Evolutionary conservation across 2,113 vertebrate species (phyloP).

Genomic region (Ailurus styani): DNA sequence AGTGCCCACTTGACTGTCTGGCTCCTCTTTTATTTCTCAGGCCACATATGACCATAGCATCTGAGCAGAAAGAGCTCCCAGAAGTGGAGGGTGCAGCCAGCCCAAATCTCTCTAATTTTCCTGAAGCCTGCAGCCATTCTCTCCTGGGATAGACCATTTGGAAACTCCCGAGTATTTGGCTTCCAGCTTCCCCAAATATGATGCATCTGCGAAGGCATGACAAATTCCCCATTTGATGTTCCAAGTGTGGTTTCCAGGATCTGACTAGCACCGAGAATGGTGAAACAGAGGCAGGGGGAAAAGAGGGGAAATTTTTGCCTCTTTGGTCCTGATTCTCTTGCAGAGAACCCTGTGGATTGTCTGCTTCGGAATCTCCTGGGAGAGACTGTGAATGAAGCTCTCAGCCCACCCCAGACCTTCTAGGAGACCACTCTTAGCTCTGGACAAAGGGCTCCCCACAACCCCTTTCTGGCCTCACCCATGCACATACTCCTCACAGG

Average conservation of each 20-base stretch:
- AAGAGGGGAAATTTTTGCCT: not conserved
- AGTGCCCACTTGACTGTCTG: not conserved
- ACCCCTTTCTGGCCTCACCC: not conserved
- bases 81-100: not conserved
- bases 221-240: not conserved
- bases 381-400: not conserved
- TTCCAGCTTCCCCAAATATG: not conserved
- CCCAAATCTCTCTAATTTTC: not conserved
- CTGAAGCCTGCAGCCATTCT: not conserved
- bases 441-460: not conserved
- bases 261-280: not conserved
- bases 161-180: not conserved
- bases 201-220: conserved; percentile 25
- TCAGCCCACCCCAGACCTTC: not conserved
- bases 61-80: not conserved
- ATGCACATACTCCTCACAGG: fast-evolving
- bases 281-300: not conserved
- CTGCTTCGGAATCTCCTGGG: not conserved
- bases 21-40: not conserved
- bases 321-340: not conserved
- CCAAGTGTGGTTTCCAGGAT: not conserved
- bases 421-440: not conserved
- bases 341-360: too few relatives aligned
- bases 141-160: not conserved
- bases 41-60: not conserved